Base-by-base conservation (phyloP, 1,140 invertebrate species). In the Carcinoscorpius rotundicauda region DNA sequence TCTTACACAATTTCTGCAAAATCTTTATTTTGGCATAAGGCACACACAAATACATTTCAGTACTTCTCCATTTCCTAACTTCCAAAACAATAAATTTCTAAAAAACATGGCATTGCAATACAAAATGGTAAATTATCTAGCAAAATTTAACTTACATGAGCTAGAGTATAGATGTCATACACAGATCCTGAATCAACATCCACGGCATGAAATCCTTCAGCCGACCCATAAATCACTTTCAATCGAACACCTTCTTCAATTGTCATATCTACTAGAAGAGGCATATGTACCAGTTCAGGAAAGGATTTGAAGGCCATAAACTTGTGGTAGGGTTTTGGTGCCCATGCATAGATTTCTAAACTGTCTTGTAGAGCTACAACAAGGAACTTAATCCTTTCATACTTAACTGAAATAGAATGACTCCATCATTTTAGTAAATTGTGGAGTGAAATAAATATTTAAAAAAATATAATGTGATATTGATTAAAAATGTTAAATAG, bases 261-360 rank as follows among this genome's bases (percentile, higher is more conserved):
- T 60, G 97, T 98, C 70, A 99, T 84, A 80, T 99, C 97, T 62
- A 99, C 96, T 75, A 99, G 81, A 64, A 97, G 80, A 64, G 97
- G 97, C 75, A 88, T 81, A 77, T 89, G 83, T 68, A 78, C 78
- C 69, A 91, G 77, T 72, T 89, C 86, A 67, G 82, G 81, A 78
- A 91, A 91, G 69, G 86, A 86, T 84, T 99, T 99, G 80, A 99
- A 99, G 72, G 96, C 95, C 97, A 99, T 99, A 78, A 99, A 99
- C 82, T 99, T 99, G 81, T 98, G 95, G 83, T 99, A 99, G 62
- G 97, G 97, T 83, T 99, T 98, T 50, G 96, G 96, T 60, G 97
- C 97, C 97, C 97, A 99, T 6, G 97, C 97, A 79, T 99, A 99
- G 74, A 99, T 99, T 80, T 99, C 96, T 78, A 99, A 97, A 71